phyloP scores from a whole-genome alignment of 2,888 invertebrate species.

The Isotomurus palustris region DNA sequence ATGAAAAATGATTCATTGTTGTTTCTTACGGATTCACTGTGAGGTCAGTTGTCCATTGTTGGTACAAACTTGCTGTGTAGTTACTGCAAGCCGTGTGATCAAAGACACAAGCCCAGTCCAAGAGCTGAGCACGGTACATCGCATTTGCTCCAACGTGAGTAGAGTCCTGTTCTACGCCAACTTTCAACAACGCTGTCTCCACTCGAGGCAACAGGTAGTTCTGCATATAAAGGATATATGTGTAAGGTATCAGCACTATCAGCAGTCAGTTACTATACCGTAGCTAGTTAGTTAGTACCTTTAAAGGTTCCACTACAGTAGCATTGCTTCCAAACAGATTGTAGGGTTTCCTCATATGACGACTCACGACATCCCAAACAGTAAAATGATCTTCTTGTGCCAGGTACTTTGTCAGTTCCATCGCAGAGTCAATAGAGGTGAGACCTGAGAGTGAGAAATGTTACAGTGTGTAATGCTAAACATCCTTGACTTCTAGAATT shows the following conservation, averaged over 20 bases:
- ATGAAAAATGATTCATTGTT: too few species aligned
- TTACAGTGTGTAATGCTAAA: too few species aligned
- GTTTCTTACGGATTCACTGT: slow-evolving; percentile 16
- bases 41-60: slow-evolving; percentile 11
- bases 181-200: slow-evolving; percentile 9
- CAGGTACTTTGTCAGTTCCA: slow-evolving; percentile 11
- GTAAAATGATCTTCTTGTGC: slow-evolving; percentile 5
- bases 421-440: neutral
- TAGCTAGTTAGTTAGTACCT: too few species aligned
- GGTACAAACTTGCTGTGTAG: slow-evolving; percentile 17
- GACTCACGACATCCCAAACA: slow-evolving; percentile 7
- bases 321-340: neutral
- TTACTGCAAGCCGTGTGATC: slow-evolving; percentile 9
- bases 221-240: too few species aligned
- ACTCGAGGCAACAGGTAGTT: slow-evolving; percentile 18
- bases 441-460: too few species aligned
- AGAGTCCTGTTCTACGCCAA: slow-evolving; percentile 17
- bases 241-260: too few species aligned
- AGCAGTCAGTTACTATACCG: too few species aligned
- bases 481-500: too few species aligned
- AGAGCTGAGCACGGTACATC: slow-evolving; percentile 18
- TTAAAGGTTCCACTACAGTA: too few species aligned
- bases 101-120: slow-evolving; percentile 30
- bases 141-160: slow-evolving; percentile 10
- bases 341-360: slow-evolving; percentile 2